Base-by-base conservation (phyloP, 2,888 invertebrate genomes). In the Callyntrura sp. region DNA sequence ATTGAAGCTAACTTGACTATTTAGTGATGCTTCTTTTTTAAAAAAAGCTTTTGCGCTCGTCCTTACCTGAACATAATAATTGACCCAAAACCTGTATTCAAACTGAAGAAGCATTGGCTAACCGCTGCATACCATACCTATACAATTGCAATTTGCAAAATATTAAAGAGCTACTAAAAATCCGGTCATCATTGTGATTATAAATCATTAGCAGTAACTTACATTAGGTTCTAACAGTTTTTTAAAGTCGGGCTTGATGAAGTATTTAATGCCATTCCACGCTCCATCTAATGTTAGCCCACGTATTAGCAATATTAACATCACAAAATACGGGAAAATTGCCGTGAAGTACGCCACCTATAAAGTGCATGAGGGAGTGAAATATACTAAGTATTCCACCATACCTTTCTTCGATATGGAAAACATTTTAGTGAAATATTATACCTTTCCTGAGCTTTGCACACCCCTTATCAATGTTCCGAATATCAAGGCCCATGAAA, bases 281-380 rank as follows among this genome's bases (percentile, higher is more conserved):
- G 98, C 96, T 0, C 98, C 98, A 0, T 96, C 96, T 78, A 95
- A 93, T 0, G 95, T 95, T 17, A 94, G 93, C 11, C 95, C 95
- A 28, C 95, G 94, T 73, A 97, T 96, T 12, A 98, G 95, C 68
- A 98, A 94, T 55, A 96, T 96, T 88, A 97, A 95, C 95, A 98
- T 96, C 81, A 98, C 96, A 4, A 97, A 95, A 94, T 97, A 97
- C 0, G 98, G 98, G 94, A 98, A 98, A 3, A 98, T 94, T 0
- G 98, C 98, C 6, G 98, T 96, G 94, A 98, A 97, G 94, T 98
- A 98, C 0, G 98, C 96, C 0, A 96, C 97, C 51, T 51, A 51
- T n/a, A 51, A 51, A 51, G 1, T n/a, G n/a, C n/a, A n/a, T n/a
- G n/a, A n/a, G n/a, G n/a, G n/a, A n/a, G n/a, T n/a, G n/a, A n/a